phyloP scores from a whole-genome alignment of 2,888 invertebrate genomes.

The Cerastis rubricosa region DNA sequence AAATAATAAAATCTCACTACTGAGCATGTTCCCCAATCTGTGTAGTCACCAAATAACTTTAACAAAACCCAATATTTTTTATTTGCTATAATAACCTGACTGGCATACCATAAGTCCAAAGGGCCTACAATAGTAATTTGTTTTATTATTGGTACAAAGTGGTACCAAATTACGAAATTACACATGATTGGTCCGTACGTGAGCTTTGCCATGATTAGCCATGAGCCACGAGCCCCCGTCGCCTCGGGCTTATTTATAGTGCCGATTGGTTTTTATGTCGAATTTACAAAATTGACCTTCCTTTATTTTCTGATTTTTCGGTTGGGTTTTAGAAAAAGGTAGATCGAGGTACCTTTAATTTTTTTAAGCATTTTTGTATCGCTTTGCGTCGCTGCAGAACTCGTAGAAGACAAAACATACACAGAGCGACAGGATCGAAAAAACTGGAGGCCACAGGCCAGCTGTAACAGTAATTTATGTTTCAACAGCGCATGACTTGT shows the following conservation, averaged over 20 bases:
- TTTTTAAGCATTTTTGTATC: neutral
- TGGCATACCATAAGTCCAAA: constrained; percentile 43
- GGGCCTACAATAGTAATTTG: constrained; percentile 80
- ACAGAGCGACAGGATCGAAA: neutral
- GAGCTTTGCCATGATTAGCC: constrained; percentile 71
- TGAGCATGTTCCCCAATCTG: neutral
- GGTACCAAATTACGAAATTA: constrained; percentile 88
- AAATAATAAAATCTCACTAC: neutral
- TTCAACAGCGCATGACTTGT: neutral
- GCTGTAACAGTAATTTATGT: neutral
- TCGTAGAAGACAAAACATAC: neutral
- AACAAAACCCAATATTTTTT: neutral
- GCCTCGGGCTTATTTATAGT: constrained; percentile 75
- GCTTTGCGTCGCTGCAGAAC: neutral
- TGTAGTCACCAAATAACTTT: neutral
- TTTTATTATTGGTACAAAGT: constrained; percentile 88
- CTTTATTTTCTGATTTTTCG: constrained; percentile 56
- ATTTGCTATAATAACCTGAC: constrained; percentile 44
- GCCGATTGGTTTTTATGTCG: constrained; percentile 67
- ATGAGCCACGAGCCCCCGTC: constrained; percentile 39
- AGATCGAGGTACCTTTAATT: constrained; percentile 12
- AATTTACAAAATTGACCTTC: constrained; percentile 66
- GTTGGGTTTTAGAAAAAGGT: constrained; percentile 34
- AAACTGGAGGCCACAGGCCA: neutral
- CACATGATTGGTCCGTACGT: constrained; percentile 81